Evolutionary conservation across 2,888 invertebrate genomes (phyloP).

Genomic region (Tupiocoris notatus): DNA sequence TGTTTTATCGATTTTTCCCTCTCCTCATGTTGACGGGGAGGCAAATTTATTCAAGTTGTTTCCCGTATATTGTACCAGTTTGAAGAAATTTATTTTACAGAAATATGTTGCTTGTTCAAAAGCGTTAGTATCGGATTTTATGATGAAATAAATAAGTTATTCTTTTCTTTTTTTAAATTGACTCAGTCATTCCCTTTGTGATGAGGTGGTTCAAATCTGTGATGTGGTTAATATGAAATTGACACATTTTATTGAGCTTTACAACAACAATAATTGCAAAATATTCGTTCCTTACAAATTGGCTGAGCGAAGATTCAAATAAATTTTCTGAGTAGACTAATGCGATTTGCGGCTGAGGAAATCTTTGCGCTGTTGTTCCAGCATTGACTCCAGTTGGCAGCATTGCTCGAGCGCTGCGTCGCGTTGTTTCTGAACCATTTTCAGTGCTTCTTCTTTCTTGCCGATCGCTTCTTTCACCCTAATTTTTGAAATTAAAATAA

Average conservation of each 20-base stretch:
- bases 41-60: too few species aligned
- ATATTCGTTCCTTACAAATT: too few species aligned
- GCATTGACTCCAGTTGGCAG: conserved; percentile 68
- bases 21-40: background rate
- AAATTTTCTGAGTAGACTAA: background rate
- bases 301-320: background rate
- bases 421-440: conserved; percentile 69
- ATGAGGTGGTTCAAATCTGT: background rate
- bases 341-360: conserved; percentile 30
- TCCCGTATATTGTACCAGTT: background rate
- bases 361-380: conserved; percentile 56
- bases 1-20: background rate
- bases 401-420: conserved; percentile 70
- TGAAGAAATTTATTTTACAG: background rate
- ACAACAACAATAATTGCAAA: background rate
- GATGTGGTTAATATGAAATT: background rate
- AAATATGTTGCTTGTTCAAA: background rate
- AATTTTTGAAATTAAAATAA: conserved; percentile 49
- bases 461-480: conserved; percentile 79
- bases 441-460: conserved; percentile 74
- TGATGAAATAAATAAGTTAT: conserved; percentile 23
- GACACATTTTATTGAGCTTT: background rate
- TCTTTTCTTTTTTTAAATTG: background rate
- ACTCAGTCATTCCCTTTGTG: background rate
- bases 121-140: background rate